Conservation (phyloP, 2,113 vertebrate genomes). For the Strix uralensis region DNA sequence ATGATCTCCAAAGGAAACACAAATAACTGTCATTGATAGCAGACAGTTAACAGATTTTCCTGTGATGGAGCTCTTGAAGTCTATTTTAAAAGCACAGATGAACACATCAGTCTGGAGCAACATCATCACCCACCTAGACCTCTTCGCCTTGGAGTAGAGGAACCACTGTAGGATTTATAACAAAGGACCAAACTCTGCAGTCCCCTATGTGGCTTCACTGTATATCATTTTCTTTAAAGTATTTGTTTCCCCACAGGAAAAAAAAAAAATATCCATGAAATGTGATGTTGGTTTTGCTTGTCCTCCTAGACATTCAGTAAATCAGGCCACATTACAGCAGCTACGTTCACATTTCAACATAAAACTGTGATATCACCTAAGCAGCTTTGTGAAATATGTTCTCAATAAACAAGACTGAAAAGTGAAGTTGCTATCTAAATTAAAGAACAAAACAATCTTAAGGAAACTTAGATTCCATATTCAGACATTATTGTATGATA, state of each 20-base stretch:
- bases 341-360: slow-evolving; percentile 15
- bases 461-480: not conserved
- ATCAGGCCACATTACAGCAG: slow-evolving; percentile 18
- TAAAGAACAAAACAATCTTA: not conserved
- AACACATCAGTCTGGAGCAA: slow-evolving; percentile 47
- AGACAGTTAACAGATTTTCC: slow-evolving; percentile 19
- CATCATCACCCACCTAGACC: not conserved
- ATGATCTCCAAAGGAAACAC: slow-evolving; percentile 40
- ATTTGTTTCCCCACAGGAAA: not conserved
- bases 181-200: not conserved
- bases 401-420: slow-evolving; percentile 11
- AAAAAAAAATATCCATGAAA: slow-evolving; percentile 31
- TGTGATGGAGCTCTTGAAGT: slow-evolving; percentile 23
- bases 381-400: slow-evolving; percentile 36
- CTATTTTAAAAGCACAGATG: slow-evolving; percentile 39
- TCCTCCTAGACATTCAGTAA: slow-evolving; percentile 27
- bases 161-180: slow-evolving; percentile 2
- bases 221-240: slow-evolving; percentile 19
- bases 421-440: not conserved
- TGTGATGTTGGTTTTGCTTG: slow-evolving; percentile 36
- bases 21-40: slow-evolving; percentile 20
- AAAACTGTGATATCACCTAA: slow-evolving; percentile 16
- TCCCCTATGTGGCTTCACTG: not conserved
- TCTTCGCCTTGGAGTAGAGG: not conserved
- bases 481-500: not conserved